phyloP scores from a whole-genome alignment of 2,888 invertebrate species.

The Nineta flava region DNA sequence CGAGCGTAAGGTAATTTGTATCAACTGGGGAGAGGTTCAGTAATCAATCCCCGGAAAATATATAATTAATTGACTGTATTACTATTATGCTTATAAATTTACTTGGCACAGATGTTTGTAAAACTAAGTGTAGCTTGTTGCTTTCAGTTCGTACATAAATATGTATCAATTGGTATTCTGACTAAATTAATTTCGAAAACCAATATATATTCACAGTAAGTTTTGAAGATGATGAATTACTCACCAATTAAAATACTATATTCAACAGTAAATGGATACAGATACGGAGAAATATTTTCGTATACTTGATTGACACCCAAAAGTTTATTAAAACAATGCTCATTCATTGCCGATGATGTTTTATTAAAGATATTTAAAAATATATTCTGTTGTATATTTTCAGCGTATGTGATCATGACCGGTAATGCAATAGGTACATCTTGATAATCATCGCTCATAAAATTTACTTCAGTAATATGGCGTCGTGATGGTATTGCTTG shows the following conservation, averaged over 20 bases:
- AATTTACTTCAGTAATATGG: constrained; percentile 9
- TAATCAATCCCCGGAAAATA: no score
- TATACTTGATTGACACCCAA: constrained; percentile 32
- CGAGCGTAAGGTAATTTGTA: no score
- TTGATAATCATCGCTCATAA: constrained; percentile 9
- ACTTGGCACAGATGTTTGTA: no score
- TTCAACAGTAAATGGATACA: constrained; percentile 68
- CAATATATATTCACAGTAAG: no score
- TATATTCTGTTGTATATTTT: constrained; percentile 20
- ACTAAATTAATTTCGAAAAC: no score
- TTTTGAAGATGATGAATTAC: constrained; percentile 9
- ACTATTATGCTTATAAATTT: no score
- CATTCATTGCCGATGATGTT: constrained; percentile 16
- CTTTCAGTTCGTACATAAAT: no score
- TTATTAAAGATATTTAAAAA: constrained; percentile 12
- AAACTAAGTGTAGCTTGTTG: no score
- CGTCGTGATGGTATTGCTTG: constrained; percentile 8
- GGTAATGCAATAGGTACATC: constrained; percentile 20
- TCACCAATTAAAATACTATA: constrained; percentile 62
- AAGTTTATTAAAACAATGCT: constrained; percentile 30
- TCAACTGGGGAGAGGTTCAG: no score
- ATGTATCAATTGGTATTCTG: no score
- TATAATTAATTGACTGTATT: no score
- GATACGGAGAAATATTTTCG: constrained; percentile 52
- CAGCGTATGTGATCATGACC: constrained; percentile 19